These are phyloP conservation scores for Hyphantria cunea DNA, from an alignment of 1,140 invertebrate species.

Conservation along the genomic window DNA sequence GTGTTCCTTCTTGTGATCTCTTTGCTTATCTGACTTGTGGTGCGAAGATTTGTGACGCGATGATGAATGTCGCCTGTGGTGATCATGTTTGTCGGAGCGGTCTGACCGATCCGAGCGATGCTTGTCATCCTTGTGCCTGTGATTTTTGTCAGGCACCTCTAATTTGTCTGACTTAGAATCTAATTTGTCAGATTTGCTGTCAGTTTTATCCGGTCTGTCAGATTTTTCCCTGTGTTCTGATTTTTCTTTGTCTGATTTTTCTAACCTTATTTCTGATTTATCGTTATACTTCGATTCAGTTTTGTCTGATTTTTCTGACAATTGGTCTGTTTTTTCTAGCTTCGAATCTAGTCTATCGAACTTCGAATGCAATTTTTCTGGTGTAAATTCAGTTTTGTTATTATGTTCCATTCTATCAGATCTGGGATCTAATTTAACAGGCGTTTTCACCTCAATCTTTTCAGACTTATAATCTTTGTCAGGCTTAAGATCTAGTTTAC, in stretches of 20 bases:
- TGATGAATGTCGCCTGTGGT: slow-evolving; percentile 64
- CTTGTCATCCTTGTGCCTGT: slow-evolving; percentile 35
- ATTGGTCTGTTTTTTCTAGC: slow-evolving; percentile 8
- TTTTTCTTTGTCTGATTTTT: slow-evolving; percentile 11
- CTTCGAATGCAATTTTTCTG: not conserved
- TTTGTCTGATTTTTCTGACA: slow-evolving; percentile 24
- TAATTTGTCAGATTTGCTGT: slow-evolving; percentile 22
- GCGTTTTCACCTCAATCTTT: slow-evolving; percentile 7
- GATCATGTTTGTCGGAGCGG: slow-evolving; percentile 52
- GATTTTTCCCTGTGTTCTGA: slow-evolving; percentile 7
- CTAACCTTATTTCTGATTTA: slow-evolving; percentile 7
- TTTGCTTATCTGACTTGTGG: slow-evolving; percentile 60
- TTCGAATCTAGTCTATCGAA: not conserved
- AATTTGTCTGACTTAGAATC: slow-evolving; percentile 36
- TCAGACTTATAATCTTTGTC: slow-evolving; percentile 12
- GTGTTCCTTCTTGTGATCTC: slow-evolving; percentile 60
- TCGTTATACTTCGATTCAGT: slow-evolving; percentile 26
- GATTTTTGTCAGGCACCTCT: slow-evolving; percentile 38
- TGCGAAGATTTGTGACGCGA: slow-evolving; percentile 66
- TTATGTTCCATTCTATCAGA: slow-evolving; percentile 1
- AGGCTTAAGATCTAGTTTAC: slow-evolving; percentile 18
- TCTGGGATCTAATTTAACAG: slow-evolving; percentile 31
- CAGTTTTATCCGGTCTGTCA: slow-evolving; percentile 27
- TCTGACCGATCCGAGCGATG: slow-evolving; percentile 35
- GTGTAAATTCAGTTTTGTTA: not conserved